Base-by-base conservation (phyloP, 2,113 vertebrate genomes). In the Pao palembangensis region DNA sequence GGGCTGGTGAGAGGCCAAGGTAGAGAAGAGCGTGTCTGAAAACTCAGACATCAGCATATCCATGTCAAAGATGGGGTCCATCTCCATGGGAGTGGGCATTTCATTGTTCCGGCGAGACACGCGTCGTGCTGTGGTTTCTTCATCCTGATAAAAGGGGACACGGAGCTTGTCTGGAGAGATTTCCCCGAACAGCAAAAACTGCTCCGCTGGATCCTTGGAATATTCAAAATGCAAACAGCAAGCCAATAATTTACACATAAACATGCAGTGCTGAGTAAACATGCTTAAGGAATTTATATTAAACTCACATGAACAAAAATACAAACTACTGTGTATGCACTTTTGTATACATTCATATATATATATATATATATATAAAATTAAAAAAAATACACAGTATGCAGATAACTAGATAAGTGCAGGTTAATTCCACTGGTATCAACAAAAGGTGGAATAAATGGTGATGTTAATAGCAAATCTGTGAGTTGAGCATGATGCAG, bases 11-110 rank as follows among this genome's bases (percentile, higher is more conserved):
- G 95, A 97, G 5, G 94, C 91, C 25, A 98, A 87, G 0, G 96
- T 99, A 61, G 96, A 98, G 78, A 99, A 99, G 34, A 99, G 91
- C 0, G 97, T 99, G 88, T 99, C 97, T 0, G 94, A 93, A 87
- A 98, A 93, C 84, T 98, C 97, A 0, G 94, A 97, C 94, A 99
- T 95, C 76, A 98, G 91, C 87, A 98, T 93, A 28, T 98, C 96
- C 66, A 96, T 95, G 87, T 95, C 95, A 78, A 99, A 88, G 48
- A 98, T 90, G 0, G 91, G 85, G 74, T 93, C 97, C 87, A 98
- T 93, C 83, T 99, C 96, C 96, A 98, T 99, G 1, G 97, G 97
- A 6, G 93, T 90, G 0, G 95, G 94, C 0, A 90, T 91, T 51
- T 96, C 94, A 58, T 80, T 80, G 69, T 88, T 87, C 44, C 89